Evolutionary conservation across 1,140 invertebrate species (phyloP).

Genomic region (Scylla paramamosain): DNA sequence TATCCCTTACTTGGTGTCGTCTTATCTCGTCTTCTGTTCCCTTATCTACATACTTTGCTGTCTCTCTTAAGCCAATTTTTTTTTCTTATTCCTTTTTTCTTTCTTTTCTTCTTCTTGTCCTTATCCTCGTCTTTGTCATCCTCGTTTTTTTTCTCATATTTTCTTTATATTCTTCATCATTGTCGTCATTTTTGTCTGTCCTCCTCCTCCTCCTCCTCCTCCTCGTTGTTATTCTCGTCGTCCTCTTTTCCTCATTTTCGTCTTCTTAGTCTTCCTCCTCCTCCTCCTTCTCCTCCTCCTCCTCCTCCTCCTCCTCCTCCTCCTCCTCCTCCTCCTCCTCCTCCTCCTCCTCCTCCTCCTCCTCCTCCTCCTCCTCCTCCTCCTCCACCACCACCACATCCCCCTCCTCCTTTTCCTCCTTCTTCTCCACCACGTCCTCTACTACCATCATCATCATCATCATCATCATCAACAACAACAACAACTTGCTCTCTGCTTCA

Average conservation of each 20-base stretch:
- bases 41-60: not conserved
- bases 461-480: too few species aligned
- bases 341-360: not conserved
- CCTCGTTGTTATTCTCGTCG: not conserved
- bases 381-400: not conserved
- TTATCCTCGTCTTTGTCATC: not conserved
- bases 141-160: not conserved
- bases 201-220: not conserved
- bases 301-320: not conserved
- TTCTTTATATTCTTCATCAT: not conserved
- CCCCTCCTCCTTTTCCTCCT: not conserved
- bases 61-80: not conserved
- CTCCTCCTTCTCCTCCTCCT: not conserved
- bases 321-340: not conserved
- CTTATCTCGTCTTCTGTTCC: not conserved
- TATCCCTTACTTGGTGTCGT: not conserved
- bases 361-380: not conserved
- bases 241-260: not conserved
- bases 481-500: too few species aligned
- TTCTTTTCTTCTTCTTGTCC: not conserved
- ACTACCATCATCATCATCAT: not conserved
- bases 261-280: not conserved
- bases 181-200: not conserved
- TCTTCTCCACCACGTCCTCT: not conserved
- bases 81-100: not conserved